Conservation (phyloP, 2,888 invertebrate genomes). For the Phrixothrix hirtus region DNA sequence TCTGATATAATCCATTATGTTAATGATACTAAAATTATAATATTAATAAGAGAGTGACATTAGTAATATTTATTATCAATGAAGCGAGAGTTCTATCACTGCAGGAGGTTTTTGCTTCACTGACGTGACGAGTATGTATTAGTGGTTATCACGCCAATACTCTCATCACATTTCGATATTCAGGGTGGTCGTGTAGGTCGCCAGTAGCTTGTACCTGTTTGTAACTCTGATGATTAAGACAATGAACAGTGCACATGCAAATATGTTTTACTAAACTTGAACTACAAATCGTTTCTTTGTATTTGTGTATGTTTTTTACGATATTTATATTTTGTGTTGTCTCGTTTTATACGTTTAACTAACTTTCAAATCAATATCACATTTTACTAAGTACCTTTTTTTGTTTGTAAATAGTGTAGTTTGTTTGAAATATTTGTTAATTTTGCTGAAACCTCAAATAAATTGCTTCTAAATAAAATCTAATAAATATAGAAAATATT, state of each 20-base stretch:
- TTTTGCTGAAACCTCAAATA: too few relatives aligned
- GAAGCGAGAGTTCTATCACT: conserved; percentile 12
- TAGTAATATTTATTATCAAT: conserved; percentile 16
- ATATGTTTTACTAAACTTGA: conserved; percentile 18
- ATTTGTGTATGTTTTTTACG: too few relatives aligned
- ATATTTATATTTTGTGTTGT: too few relatives aligned
- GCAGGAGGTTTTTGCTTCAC: conserved; percentile 22
- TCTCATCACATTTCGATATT: conserved; percentile 26
- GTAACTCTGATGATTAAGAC: conserved; percentile 30
- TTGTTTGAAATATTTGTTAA: too few relatives aligned
- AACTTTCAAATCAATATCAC: too few relatives aligned
- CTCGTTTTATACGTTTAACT: too few relatives aligned
- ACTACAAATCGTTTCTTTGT: conserved; percentile 14
- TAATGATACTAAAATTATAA: conserved; percentile 6
- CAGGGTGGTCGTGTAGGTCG: conserved; percentile 31
- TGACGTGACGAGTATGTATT: conserved; percentile 25
- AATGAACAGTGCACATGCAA: conserved; percentile 32
- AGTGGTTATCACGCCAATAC: conserved; percentile 25
- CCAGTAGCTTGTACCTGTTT: conserved; percentile 31
- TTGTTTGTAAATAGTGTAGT: too few relatives aligned
- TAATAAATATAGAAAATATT: too few relatives aligned
- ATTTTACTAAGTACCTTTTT: too few relatives aligned
- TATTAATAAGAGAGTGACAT: conserved; percentile 19
- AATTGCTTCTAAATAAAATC: too few relatives aligned
- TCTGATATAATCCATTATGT: too few relatives aligned